Percentiles rank a stretch among this genome's conserved stretches.
These are phyloP conservation scores for Tetrao urogallus DNA, from an alignment of 2,113 vertebrate genomes.

Conservation along the genomic window DNA sequence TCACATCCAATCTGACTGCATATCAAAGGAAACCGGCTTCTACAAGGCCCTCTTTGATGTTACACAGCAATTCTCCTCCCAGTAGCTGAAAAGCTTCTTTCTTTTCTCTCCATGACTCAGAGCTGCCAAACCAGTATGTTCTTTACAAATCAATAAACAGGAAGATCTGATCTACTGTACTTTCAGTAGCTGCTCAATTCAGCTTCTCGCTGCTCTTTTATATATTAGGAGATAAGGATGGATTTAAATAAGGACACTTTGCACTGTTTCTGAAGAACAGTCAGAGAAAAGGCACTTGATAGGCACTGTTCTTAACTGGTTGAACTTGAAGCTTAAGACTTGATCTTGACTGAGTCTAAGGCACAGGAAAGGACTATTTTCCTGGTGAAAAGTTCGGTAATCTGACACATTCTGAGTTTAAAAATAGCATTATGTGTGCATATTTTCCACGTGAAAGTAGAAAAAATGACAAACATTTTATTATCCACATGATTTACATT, in stretches of 20 bases:
- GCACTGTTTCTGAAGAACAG: conserved; percentile 44
- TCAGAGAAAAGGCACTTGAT: neutral
- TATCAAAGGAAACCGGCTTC: conserved; percentile 57
- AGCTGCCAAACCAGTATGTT: conserved; percentile 50
- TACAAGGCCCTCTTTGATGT: conserved; percentile 52
- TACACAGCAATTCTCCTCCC: conserved; percentile 31
- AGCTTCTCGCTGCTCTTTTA: neutral
- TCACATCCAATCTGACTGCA: conserved; percentile 24
- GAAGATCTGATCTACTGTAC: conserved; percentile 48
- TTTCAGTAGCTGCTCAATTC: neutral
- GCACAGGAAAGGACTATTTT: neutral
- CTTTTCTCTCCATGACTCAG: conserved; percentile 30
- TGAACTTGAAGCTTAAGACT: conserved; percentile 6
- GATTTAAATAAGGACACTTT: conserved; percentile 46
- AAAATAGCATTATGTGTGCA: neutral
- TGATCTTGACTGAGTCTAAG: neutral
- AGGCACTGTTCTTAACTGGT: conserved; percentile 11
- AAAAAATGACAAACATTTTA: neutral
- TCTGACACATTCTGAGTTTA: neutral
- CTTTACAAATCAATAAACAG: conserved; percentile 68
- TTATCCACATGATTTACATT: conserved; percentile 4
- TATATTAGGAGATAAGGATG: conserved; percentile 28
- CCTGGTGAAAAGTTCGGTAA: neutral
- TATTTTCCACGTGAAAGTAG: neutral
- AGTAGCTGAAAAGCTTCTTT: conserved; percentile 69